Evolutionary conservation across 2,113 vertebrate genomes (phyloP).

Genomic region (Clupea harengus): DNA sequence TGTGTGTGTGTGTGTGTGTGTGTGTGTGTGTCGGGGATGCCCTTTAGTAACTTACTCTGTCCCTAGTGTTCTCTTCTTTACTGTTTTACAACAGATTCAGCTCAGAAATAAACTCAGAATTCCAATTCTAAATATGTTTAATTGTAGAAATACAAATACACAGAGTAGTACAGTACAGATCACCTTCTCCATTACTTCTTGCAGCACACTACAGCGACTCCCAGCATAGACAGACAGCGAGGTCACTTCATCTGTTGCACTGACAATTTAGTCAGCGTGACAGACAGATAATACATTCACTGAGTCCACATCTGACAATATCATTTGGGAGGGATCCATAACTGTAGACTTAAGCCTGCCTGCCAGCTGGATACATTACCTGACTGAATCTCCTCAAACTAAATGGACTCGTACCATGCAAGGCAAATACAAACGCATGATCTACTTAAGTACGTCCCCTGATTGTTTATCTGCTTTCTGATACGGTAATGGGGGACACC

Average conservation of each 20-base stretch:
- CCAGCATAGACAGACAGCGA: not conserved
- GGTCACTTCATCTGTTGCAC: not conserved
- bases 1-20: slow-evolving; percentile 21
- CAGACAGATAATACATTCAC: not conserved
- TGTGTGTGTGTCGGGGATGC: slow-evolving; percentile 13
- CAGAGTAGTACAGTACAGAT: not conserved
- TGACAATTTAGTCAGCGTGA: not conserved
- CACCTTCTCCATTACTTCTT: not conserved
- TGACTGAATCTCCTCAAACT: not conserved
- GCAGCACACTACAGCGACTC: not conserved
- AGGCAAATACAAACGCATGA: not conserved
- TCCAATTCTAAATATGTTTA: not conserved
- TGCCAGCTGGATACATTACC: not conserved
- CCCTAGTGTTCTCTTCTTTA: not conserved
- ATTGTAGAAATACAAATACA: not conserved
- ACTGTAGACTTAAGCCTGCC: not conserved
- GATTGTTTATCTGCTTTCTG: not conserved
- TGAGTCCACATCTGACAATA: not conserved
- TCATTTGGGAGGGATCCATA: not conserved
- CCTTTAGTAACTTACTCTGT: not conserved
- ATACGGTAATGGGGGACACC: not conserved
- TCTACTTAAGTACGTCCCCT: not conserved
- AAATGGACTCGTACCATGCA: not conserved
- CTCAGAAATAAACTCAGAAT: not conserved
- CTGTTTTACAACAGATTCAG: not conserved